Conservation (phyloP, 2,888 invertebrate genomes). For the Antitype chi region DNA sequence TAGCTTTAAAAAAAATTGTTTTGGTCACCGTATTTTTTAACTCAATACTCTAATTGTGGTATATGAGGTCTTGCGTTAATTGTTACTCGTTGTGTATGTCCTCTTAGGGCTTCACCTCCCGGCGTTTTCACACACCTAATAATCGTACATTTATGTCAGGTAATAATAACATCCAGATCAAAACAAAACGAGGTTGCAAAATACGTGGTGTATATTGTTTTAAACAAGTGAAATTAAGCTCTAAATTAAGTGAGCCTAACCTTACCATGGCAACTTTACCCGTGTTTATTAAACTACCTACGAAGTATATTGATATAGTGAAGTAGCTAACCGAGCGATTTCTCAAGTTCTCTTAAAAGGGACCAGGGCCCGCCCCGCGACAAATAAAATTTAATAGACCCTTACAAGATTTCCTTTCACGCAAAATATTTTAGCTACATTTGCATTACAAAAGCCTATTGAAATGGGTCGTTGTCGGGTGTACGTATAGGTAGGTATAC, state of each 20-base stretch:
- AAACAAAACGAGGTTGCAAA: background rate
- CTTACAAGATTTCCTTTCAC: conserved; percentile 58
- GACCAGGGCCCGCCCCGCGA: conserved; percentile 37
- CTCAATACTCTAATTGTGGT: too few species aligned
- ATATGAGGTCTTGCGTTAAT: too few species aligned
- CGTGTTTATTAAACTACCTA: conserved; percentile 9
- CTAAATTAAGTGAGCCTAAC: background rate
- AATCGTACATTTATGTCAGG: background rate
- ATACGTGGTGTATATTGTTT: too few species aligned
- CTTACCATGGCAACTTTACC: background rate
- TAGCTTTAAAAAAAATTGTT: too few species aligned
- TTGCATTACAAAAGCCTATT: conserved; percentile 60
- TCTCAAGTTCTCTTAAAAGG: conserved; percentile 60
- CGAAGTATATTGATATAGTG: conserved; percentile 38
- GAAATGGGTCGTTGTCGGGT: conserved; percentile 28
- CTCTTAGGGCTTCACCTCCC: too few species aligned
- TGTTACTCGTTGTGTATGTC: too few species aligned
- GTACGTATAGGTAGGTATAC: background rate
- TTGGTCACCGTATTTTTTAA: too few species aligned
- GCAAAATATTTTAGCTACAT: conserved; percentile 63
- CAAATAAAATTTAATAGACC: conserved; percentile 65
- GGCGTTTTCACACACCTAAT: too few species aligned
- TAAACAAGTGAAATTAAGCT: background rate
- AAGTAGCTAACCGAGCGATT: conserved; percentile 57
- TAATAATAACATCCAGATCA: background rate